phyloP scores from a whole-genome alignment of 2,888 invertebrate genomes.

The Eristalis pertinax region DNA sequence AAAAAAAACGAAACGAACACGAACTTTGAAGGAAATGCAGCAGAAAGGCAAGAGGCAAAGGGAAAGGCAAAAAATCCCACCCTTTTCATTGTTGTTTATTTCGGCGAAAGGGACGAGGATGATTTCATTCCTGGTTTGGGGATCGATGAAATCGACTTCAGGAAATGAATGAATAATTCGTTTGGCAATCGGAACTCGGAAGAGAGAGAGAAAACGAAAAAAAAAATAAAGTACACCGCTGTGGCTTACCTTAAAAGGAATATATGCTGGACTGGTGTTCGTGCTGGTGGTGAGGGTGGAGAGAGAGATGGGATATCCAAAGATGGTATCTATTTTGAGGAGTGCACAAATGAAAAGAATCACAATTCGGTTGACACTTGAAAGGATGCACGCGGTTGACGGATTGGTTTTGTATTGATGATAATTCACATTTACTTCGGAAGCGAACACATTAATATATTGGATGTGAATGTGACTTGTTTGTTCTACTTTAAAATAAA shows the following conservation, averaged over 20 bases:
- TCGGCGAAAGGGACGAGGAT: slow-evolving; percentile 16
- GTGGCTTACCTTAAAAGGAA: slow-evolving; percentile 67
- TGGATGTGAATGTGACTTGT: background rate
- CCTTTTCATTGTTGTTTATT: slow-evolving; percentile 33
- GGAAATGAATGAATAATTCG: slow-evolving; percentile 24
- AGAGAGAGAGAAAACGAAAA: slow-evolving; percentile 3
- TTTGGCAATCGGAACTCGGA: background rate
- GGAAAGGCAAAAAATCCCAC: slow-evolving; percentile 4
- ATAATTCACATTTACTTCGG: slow-evolving; percentile 4
- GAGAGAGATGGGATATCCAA: slow-evolving; percentile 49
- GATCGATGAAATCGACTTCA: slow-evolving; percentile 37
- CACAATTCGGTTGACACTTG: slow-evolving; percentile 40
- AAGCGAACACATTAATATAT: slow-evolving; percentile 9
- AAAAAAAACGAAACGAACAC: background rate
- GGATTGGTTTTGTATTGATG: background rate
- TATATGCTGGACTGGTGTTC: background rate
- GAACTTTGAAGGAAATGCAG: background rate
- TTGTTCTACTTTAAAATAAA: background rate
- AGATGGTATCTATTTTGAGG: slow-evolving; percentile 50
- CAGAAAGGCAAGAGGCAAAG: slow-evolving; percentile 10
- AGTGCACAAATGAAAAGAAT: slow-evolving; percentile 22
- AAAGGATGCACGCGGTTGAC: slow-evolving; percentile 8
- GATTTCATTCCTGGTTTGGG: slow-evolving; percentile 2
- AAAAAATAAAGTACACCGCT: background rate
- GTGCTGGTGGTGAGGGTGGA: background rate